Evolutionary conservation across 2,888 invertebrate genomes (phyloP), one percentile per base, ranked within the genome.

Genomic region (Andrena trimmerana): DNA sequence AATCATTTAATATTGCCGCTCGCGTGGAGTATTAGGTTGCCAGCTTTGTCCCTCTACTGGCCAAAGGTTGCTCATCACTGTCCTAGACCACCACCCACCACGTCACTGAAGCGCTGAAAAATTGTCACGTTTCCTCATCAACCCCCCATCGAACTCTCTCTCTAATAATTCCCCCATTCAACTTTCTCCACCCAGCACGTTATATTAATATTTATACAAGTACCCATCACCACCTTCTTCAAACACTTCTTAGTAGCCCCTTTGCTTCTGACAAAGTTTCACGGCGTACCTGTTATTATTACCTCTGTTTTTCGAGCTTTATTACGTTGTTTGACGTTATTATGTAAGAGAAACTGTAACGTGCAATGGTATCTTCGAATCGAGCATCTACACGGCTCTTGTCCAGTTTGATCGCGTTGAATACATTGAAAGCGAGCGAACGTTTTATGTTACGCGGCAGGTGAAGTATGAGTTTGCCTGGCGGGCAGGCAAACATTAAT

Each of bases 191-290:
- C 33, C 33, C 7, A 8, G 13, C 52, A 4, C 8, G 52, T 36
- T 68, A 36, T 68, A 54, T 68, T 54, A 50, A 24, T 52, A 52
- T 68, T 50, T 54, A 54, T 68, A 33, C 54, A 36, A 68, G 20
- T 68, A 33, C 54, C 31, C n/a, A 0, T 52, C 31, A 0, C 67
- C n/a, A 33, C 31, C 33, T 54, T 54, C 3, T 27, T 24, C 4
- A 1, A 42, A 36, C 24, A n/a, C 1, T 20, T 10, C 0, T 52
- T 33, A 52, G 27, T 0, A 20, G 3, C 24, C 33, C 33, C 20
- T 16, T 13, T 42, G 42, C 42, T 42, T 16, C 16, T 16, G 13
- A 10, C 33, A 8, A 68, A 68, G 54, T 67, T 52, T 52, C 2
- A 31, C 20, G 29, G 20, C 10, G n/a, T 52, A 13, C 20, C 13